These are phyloP conservation scores for Eclectus roratus DNA, from an alignment of 2,113 vertebrate species.

Conservation along the genomic window DNA sequence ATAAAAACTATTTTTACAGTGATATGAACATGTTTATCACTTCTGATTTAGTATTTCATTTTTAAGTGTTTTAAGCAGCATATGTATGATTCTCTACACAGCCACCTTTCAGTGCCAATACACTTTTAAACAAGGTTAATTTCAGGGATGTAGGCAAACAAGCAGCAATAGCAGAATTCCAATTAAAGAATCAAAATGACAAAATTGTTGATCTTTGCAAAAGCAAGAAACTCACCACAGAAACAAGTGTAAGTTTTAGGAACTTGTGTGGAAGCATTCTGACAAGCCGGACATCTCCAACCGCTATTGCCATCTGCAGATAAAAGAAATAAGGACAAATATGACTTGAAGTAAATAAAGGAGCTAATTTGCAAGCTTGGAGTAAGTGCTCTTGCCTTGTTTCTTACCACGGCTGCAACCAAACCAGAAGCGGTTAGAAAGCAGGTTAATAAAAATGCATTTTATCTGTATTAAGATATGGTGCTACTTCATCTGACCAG, in stretches of 20 bases:
- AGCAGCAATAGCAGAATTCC: not conserved
- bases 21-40: not conserved
- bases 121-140: not conserved
- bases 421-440: not conserved
- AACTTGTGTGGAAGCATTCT: conserved; percentile 87
- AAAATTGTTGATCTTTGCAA: not conserved
- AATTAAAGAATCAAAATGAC: not conserved
- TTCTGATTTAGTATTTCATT: not conserved
- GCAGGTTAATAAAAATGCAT: not conserved
- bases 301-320: conserved; percentile 86
- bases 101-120: not conserved
- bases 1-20: not conserved
- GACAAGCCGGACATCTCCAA: conserved; percentile 97
- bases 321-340: not conserved
- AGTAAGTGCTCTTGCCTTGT: not conserved
- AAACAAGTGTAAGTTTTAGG: conserved; percentile 91
- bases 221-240: conserved; percentile 84
- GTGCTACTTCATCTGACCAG: not conserved
- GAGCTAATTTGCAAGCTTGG: not conserved
- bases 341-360: not conserved
- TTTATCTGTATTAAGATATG: not conserved
- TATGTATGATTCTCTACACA: not conserved
- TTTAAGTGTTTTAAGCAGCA: not conserved
- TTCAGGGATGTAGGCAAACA: not conserved
- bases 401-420: not conserved